A percentile compares a stretch with the other conserved stretches of the same genome.
Evolutionary conservation across 2,888 invertebrate genomes (phyloP).

Genomic region (Sminthurides aquaticus): DNA sequence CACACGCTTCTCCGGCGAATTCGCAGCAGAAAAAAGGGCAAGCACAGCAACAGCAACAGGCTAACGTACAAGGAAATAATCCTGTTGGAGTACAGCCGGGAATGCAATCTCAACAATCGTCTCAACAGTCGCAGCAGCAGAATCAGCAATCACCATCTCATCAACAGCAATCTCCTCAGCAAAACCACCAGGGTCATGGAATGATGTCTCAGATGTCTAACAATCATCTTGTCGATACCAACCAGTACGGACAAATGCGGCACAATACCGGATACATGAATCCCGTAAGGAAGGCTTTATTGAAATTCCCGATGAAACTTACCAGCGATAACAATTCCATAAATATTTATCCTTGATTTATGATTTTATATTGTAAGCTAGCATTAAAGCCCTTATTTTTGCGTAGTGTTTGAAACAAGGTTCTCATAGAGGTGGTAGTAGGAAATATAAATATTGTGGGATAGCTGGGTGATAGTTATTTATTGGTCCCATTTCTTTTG

Average conservation of each 20-base stretch:
- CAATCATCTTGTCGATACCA: slow-evolving; percentile 35
- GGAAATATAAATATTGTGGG: no score
- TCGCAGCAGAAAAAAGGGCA: slow-evolving; percentile 45
- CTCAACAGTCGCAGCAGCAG: slow-evolving; percentile 44
- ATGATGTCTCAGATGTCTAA: slow-evolving; percentile 38
- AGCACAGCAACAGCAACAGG: slow-evolving; percentile 48
- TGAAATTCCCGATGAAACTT: background rate
- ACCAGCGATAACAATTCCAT: no score
- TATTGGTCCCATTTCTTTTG: no score
- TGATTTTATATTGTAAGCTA: no score
- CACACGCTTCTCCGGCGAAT: slow-evolving; percentile 8
- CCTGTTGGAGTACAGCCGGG: slow-evolving; percentile 7
- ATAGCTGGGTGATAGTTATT: no score
- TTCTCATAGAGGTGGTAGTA: no score
- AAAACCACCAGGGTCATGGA: slow-evolving; percentile 28
- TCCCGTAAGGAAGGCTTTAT: slow-evolving; percentile 23
- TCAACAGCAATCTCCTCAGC: slow-evolving; percentile 32
- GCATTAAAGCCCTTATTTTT: no score
- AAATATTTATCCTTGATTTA: no score
- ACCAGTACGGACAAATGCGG: slow-evolving; percentile 40
- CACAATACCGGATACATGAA: slow-evolving; percentile 35
- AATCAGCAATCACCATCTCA: slow-evolving; percentile 41
- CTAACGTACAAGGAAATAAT: slow-evolving; percentile 24
- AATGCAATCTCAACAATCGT: slow-evolving; percentile 48
- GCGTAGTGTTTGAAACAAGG: no score